Percentiles rank a stretch among this genome's conserved stretches.
Evolutionary conservation across 1,140 invertebrate genomes (phyloP).

Genomic region (Mactra quadrangularis): DNA sequence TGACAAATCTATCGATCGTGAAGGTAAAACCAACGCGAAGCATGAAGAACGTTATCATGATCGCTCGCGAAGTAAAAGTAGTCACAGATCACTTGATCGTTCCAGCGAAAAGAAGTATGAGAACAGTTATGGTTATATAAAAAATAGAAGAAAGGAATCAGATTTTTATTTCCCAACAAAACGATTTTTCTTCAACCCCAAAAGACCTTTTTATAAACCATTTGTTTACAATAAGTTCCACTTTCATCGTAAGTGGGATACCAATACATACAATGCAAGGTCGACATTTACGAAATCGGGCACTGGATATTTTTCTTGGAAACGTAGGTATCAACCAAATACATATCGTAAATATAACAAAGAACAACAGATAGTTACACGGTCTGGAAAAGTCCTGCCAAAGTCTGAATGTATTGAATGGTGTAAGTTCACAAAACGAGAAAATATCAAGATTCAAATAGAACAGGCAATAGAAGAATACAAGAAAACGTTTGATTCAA

Average conservation of each 20-base stretch:
- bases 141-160: no score
- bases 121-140: no score
- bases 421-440: constrained; percentile 16
- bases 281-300: constrained; percentile 2
- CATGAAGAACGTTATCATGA: not conserved
- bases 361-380: not conserved
- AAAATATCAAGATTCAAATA: not conserved
- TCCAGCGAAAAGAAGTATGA: no score
- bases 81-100: constrained; percentile 4
- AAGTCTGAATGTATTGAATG: not conserved
- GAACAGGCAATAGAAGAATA: constrained; percentile 31
- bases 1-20: no score
- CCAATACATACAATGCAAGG: no score
- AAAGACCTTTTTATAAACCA: no score
- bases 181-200: no score
- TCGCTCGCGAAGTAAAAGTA: constrained; percentile 36
- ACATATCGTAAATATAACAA: not conserved
- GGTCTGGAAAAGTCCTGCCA: not conserved
- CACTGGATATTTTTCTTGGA: constrained; percentile 29
- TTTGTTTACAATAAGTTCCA: no score
- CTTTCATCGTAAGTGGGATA: no score
- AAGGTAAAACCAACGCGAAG: not conserved
- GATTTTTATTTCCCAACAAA: no score
- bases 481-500: constrained; percentile 1
- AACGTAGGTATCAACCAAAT: constrained; percentile 11